Conservation (phyloP, 37 sponge, comb jelly and placozoan genomes). For the Spongilla lacustris region DNA sequence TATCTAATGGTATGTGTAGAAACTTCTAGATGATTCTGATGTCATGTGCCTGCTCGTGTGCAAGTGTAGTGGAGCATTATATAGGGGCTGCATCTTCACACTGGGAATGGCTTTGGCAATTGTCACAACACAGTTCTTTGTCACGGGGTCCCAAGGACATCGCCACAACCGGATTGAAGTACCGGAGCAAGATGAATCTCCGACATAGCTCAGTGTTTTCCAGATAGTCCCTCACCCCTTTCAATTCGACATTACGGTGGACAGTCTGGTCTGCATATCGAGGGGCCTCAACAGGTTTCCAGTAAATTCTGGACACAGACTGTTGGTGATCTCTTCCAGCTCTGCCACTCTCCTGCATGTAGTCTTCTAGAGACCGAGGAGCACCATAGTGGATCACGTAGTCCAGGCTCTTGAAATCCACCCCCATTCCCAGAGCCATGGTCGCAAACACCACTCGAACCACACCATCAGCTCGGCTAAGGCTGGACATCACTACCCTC, state of each 20-base stretch:
- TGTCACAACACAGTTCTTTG: background rate
- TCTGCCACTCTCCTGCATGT: slow-evolving; percentile 55
- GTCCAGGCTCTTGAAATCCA: slow-evolving; percentile 35
- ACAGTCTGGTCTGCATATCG: no score
- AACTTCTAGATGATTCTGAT: no score
- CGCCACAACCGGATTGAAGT: no score
- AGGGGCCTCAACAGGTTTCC: background rate
- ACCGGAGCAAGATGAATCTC: no score
- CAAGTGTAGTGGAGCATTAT: no score
- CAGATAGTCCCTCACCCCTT: no score
- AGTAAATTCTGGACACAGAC: background rate
- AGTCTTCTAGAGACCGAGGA: slow-evolving; percentile 36
- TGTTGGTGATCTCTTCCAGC: slow-evolving; percentile 27
- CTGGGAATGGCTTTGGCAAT: no score
- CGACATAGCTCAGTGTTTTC: no score
- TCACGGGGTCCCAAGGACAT: background rate
- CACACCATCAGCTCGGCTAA: slow-evolving; percentile 21
- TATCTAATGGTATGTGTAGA: no score
- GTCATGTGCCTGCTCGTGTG: no score
- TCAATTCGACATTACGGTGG: no score
- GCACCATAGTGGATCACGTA: slow-evolving; percentile 54
- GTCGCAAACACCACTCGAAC: slow-evolving; percentile 19
- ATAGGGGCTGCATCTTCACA: no score
- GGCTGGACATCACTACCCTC: slow-evolving; percentile 9
- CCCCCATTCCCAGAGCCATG: slow-evolving; percentile 46